Evolutionary conservation across 2,888 invertebrate genomes (phyloP), one percentile per base, ranked within the genome.

Genomic region (Silvanus unidentatus): DNA sequence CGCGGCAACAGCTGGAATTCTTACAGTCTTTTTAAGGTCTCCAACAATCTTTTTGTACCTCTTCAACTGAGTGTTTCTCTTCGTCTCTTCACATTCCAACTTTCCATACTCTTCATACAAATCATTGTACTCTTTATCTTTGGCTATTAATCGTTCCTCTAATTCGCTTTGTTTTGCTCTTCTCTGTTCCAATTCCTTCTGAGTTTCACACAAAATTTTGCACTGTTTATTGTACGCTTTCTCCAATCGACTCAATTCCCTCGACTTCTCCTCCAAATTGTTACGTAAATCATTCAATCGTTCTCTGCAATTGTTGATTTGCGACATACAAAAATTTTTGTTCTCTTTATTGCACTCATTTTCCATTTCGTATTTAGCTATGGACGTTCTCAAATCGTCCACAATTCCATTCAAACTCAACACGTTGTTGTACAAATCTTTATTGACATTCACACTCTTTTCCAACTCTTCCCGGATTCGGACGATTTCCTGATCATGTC

Each of bases 381-480:
- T 38, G 6, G 53, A 52, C 2, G 51, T 32, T 42, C 59, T 58
- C 36, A 63, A 44, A 15, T 59, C 49, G 16, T 38, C 40, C 10
- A 64, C 52, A 1, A 59, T 62, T 32, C 53, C 52, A 16, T 61
- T 59, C 5, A 63, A 43, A 10, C 52, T 47, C 4, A 39, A 40
- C 27, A 63, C 56, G 2, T 59, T 64, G 9, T n/a, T 39, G 22
- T 60, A 59, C 8, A 65, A 49, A 12, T 62, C 58, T 32, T 57
- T 52, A 40, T 66, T 65, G 38, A 63, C 55, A n/a, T 68, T 61
- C 13, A 73, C 64, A 0, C 70, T 66, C 1, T 70, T 62, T 47
- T 53, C 57, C 10, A 69, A 48, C 30, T 74, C 73, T 10, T 64
- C 54, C 22, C 72, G 65, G n/a, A 62, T 50, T 27, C 68, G 68